Conservation (phyloP, 2,797 vertebrate species). For the Coluber constrictor region DNA sequence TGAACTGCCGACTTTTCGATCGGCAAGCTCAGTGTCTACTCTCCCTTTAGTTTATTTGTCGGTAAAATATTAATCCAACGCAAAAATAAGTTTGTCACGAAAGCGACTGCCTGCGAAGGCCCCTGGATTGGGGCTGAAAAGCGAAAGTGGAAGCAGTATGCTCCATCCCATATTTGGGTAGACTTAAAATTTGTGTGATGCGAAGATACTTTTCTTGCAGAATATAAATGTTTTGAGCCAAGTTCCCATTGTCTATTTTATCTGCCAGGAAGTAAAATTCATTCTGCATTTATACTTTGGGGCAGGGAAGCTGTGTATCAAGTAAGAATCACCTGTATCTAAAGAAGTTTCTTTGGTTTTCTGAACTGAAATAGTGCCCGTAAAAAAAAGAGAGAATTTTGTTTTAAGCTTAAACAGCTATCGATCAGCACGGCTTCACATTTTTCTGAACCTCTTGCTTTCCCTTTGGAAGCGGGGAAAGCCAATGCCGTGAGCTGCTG, state of each 20-base stretch:
- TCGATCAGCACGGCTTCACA: neutral
- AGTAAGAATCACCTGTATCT: no score
- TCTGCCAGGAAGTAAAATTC: neutral
- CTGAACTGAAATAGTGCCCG: neutral
- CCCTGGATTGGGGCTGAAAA: no score
- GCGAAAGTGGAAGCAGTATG: no score
- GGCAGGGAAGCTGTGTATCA: neutral
- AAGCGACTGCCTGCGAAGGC: no score
- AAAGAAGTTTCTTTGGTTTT: neutral
- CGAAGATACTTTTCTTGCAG: neutral
- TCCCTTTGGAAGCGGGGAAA: neutral
- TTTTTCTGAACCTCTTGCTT: neutral
- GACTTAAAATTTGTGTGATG: conserved; percentile 9
- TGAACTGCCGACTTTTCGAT: no score
- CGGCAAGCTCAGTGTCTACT: no score
- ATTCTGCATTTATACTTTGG: neutral
- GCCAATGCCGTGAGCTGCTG: neutral
- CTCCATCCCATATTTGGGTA: no score
- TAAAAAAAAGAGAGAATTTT: neutral
- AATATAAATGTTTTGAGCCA: neutral
- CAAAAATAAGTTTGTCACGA: no score
- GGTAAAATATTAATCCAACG: no score
- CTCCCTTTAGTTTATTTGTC: no score
- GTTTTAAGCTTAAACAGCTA: neutral
- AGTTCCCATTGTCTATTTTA: neutral